Conservation (phyloP, 2,113 vertebrate species). For the Potamarius usumacintae region DNA sequence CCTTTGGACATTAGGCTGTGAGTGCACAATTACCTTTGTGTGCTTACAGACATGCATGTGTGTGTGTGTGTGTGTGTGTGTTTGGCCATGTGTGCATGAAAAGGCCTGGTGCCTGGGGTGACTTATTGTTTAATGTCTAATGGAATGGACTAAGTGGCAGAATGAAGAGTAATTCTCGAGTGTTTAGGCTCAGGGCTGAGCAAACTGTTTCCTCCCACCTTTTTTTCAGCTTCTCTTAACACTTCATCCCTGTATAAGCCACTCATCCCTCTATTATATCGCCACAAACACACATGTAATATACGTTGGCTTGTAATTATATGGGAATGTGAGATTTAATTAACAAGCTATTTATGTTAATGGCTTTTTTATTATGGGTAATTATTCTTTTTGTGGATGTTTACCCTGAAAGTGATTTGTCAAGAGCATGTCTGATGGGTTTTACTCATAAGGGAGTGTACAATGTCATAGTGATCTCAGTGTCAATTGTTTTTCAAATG, state of each 20-base stretch:
- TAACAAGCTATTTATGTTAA: conserved; percentile 33
- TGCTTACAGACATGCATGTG: not conserved
- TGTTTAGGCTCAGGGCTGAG: not conserved
- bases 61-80: conserved; percentile 24
- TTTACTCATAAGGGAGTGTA: not conserved
- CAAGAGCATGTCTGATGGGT: not conserved
- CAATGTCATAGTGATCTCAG: not conserved
- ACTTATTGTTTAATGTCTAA: conserved; percentile 12
- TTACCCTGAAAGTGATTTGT: conserved; percentile 17
- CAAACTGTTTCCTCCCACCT: not conserved
- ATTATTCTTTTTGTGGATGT: conserved; percentile 14
- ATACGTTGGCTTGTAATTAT: conserved; percentile 9
- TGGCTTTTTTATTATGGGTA: conserved; percentile 29
- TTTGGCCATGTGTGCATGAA: not conserved
- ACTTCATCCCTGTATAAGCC: not conserved
- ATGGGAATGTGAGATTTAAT: conserved; percentile 26
- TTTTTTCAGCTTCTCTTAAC: not conserved
- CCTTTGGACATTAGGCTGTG: not conserved
- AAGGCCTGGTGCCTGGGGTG: no score
- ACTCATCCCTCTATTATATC: not conserved
- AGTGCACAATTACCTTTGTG: conserved; percentile 5
- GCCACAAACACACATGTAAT: not conserved
- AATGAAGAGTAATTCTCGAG: not conserved
- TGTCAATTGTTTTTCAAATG: not conserved
- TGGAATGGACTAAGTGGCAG: not conserved